These are phyloP conservation scores for Tenodera sinensis DNA, from an alignment of 2,888 invertebrate genomes.

Conservation along the genomic window DNA sequence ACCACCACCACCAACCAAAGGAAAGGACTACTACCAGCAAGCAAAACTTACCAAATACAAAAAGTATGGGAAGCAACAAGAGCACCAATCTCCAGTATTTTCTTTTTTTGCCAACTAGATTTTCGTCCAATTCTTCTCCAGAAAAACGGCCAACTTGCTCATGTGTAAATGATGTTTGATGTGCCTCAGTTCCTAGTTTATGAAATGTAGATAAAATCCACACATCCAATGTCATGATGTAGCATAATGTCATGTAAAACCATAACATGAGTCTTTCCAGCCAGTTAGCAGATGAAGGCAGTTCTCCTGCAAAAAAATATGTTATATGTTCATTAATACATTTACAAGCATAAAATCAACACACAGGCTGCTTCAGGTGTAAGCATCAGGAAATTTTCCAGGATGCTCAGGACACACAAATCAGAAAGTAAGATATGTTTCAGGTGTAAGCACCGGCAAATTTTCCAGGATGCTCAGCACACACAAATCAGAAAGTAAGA, in stretches of 20 bases:
- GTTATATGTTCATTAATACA: not conserved
- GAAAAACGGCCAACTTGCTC: not conserved
- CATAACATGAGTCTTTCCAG: not conserved
- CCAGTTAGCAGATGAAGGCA: not conserved
- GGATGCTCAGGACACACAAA: too few species aligned
- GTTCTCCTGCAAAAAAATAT: not conserved
- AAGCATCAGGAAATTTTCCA: too few species aligned
- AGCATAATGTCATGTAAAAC: not conserved
- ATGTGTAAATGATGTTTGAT: not conserved
- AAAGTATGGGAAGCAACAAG: not conserved
- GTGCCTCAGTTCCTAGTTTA: not conserved
- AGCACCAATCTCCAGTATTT: not conserved
- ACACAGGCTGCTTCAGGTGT: too few species aligned
- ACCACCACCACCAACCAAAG: not conserved
- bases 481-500: too few species aligned
- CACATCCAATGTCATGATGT: not conserved
- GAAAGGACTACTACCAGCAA: too few species aligned
- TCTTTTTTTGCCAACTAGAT: not conserved
- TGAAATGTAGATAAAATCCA: not conserved
- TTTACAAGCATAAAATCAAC: too few species aligned
- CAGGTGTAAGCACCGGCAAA: too few species aligned
- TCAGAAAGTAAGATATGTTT: too few species aligned
- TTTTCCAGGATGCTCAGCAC: too few species aligned
- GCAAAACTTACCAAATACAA: not conserved
- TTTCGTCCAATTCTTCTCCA: not conserved